Percentiles rank a stretch among this genome's conserved stretches.
These are phyloP conservation scores for Crotophaga sulcirostris DNA, from an alignment of 2,113 vertebrate species.

Conservation along the genomic window DNA sequence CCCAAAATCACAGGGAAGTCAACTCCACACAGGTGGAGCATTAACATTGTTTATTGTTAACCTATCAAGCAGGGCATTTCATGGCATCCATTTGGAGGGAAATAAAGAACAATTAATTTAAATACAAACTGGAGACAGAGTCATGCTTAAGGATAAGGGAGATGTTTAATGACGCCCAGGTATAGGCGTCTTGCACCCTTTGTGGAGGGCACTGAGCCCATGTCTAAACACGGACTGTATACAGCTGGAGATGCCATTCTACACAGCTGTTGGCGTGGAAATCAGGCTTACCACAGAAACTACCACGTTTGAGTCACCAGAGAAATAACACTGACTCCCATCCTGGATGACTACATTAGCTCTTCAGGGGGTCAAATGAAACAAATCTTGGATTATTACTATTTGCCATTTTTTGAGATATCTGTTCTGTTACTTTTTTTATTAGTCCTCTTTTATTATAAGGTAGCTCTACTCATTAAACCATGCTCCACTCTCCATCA, in stretches of 20 bases:
- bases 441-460: not conserved
- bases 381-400: not conserved
- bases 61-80: not conserved
- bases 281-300: not conserved
- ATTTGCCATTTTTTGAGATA: not conserved
- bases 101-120: not conserved
- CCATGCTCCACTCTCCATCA: not conserved
- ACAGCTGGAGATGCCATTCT: not conserved
- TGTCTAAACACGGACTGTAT: not conserved
- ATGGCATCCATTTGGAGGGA: not conserved
- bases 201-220: not conserved
- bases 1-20: not conserved
- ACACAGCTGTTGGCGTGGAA: fast-evolving
- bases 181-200: not conserved
- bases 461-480: not conserved
- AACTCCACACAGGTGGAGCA: not conserved
- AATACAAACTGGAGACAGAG: not conserved
- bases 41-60: not conserved
- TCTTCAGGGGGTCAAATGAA: not conserved
- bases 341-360: not conserved
- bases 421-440: not conserved
- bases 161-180: not conserved
- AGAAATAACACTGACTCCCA: not conserved
- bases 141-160: not conserved
- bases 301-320: not conserved